phyloP scores from a whole-genome alignment of 2,113 vertebrate genomes.

The Catharus minimus region DNA sequence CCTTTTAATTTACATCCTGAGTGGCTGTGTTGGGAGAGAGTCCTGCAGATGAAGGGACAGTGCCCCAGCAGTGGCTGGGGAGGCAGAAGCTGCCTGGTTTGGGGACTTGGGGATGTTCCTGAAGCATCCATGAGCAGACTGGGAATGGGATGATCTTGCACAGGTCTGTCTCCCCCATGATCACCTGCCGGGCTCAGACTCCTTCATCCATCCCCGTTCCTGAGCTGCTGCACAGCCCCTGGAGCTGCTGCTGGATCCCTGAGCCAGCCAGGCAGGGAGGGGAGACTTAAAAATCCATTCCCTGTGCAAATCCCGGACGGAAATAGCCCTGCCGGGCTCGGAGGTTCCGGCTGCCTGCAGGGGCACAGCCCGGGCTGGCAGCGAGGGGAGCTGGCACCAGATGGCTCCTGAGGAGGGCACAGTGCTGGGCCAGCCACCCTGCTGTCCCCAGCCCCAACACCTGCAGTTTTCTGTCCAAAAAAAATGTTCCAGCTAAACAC shows the following conservation, averaged over 20 bases:
- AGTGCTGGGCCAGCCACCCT: background rate
- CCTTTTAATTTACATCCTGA: background rate
- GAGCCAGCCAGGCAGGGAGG: background rate
- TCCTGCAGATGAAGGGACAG: background rate
- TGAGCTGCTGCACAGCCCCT: background rate
- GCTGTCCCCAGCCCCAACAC: accelerated
- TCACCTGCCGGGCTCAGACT: background rate
- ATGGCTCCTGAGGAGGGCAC: background rate
- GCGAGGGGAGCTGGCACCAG: background rate
- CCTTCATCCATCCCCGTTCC: background rate
- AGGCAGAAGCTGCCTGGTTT: background rate
- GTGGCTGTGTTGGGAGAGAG: background rate
- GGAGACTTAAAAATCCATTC: background rate
- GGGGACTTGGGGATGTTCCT: background rate
- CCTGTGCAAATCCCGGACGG: background rate
- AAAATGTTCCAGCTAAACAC: background rate
- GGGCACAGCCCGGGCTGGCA: background rate
- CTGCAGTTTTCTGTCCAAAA: background rate
- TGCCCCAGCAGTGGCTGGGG: background rate
- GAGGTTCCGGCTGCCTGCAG: background rate
- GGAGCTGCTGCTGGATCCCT: background rate
- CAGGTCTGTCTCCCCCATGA: accelerated
- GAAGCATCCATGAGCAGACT: background rate
- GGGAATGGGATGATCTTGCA: background rate
- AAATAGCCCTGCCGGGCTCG: background rate